Evolutionary conservation across 1,140 invertebrate genomes (phyloP), one percentile per base, ranked within the genome.

Genomic region (Potamilus streckersoni): DNA sequence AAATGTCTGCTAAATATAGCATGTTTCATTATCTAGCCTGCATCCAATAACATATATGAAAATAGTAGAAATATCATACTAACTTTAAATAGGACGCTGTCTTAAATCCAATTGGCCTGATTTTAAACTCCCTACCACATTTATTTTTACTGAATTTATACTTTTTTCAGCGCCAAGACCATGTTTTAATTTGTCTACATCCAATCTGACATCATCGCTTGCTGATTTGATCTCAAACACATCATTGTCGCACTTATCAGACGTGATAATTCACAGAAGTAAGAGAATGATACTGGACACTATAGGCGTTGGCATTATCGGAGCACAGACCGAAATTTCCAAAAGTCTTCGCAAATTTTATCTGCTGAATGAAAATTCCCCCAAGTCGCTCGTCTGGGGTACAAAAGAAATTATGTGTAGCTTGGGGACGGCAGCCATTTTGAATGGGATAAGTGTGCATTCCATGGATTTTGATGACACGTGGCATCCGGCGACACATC

Each of bases 381-480:
- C 19, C 12, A 59, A 61, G 62, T 69, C 79, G 16, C 38, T 78
- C 13, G 61, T 86, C 15, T 86, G 85, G 85, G 85, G 85, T 0
- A 79, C 79, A 8, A 58, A 70, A n/a, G 72, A 77, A 11, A 16
- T 66, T 55, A 84, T 71, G 49, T 73, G 81, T 19, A 66, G 71
- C 2, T 71, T 79, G n/a, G 69, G 79, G 2, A 80, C 81, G 71
- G 83, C 85, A 3, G 83, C 83, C 16, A 85, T 75, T 66, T 70
- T 86, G 23, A 86, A 86, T 71, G 85, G 83, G 15, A 71, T 80
- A 19, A 86, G 81, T 70, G 79, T 80, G 55, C 85, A 86, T 65
- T 78, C 85, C 19, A 86, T 86, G 85, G 85, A 86, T 66, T 85
- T 85, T 78, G 85, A 86, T 60, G 85, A 86, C 71, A 86, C 85